Conservation (phyloP, 1,140 invertebrate species). For the Probaryconus sp. region DNA sequence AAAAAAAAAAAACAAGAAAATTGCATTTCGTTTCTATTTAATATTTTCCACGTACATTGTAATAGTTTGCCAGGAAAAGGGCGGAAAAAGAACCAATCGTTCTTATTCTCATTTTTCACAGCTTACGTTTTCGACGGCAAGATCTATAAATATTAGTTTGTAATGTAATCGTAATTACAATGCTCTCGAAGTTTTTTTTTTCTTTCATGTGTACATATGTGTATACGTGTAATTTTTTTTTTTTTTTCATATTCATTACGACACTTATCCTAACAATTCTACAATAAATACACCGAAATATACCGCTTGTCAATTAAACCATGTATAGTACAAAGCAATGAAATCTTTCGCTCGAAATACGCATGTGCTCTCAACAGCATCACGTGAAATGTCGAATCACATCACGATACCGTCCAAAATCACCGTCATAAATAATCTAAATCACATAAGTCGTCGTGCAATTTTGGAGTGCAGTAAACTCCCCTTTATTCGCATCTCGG, state of each 20-base stretch:
- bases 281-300: conserved; percentile 73
- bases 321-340: conserved; percentile 61
- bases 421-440: conserved; percentile 52
- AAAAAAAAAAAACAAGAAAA: conserved; percentile 21
- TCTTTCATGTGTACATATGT: conserved; percentile 41
- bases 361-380: conserved; percentile 33
- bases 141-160: conserved; percentile 57
- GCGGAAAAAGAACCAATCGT: conserved; percentile 23
- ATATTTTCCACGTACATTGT: conserved; percentile 60
- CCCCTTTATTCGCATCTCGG: conserved; percentile 1
- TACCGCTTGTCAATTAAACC: conserved; percentile 57
- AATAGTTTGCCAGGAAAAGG: conserved; percentile 43
- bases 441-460: conserved; percentile 55
- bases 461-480: conserved; percentile 31
- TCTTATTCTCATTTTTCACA: conserved; percentile 12
- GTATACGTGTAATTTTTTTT: conserved; percentile 33
- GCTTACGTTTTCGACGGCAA: conserved; percentile 48
- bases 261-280: conserved; percentile 59
- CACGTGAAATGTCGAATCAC: conserved; percentile 46
- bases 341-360: conserved; percentile 46
- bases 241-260: conserved; percentile 42
- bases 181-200: conserved; percentile 2
- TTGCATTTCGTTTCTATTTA: conserved; percentile 58
- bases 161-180: conserved; percentile 52
- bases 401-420: conserved; percentile 28